Evolutionary conservation across 2,888 invertebrate genomes (phyloP).

Genomic region (Xestia c-nigrum): DNA sequence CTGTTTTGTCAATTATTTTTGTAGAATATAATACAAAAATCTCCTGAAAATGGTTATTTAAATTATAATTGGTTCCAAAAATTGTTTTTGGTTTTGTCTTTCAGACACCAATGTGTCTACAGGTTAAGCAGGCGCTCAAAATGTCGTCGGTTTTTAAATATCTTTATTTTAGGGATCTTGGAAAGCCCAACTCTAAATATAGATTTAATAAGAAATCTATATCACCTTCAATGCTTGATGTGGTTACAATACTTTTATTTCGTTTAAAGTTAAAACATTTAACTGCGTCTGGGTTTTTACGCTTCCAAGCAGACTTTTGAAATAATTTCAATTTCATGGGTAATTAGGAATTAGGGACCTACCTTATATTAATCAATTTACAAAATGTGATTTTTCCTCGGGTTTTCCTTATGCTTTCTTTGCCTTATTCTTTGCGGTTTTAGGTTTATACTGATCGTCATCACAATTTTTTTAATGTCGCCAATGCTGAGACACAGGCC

Average conservation of each 20-base stretch:
- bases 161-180: conserved; percentile 45
- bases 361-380: too few relatives aligned
- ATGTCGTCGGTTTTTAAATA: conserved; percentile 34
- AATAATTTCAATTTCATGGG: background rate
- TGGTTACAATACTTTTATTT: conserved; percentile 21
- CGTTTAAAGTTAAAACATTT: background rate
- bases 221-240: background rate
- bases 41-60: background rate
- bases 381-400: too few relatives aligned
- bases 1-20: background rate
- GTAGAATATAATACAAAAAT: too few relatives aligned
- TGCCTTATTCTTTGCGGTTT: too few relatives aligned
- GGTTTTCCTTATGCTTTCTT: too few relatives aligned
- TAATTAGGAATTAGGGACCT: background rate
- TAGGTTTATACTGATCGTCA: too few relatives aligned
- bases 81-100: background rate
- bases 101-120: conserved; percentile 24
- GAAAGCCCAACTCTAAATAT: conserved; percentile 47
- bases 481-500: too few relatives aligned
- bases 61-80: background rate
- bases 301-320: background rate
- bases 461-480: too few relatives aligned
- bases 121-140: conserved; percentile 16
- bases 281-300: conserved; percentile 43
- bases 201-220: conserved; percentile 29